Conservation (phyloP, 1,140 invertebrate species). For the Heterodera carotae region DNA sequence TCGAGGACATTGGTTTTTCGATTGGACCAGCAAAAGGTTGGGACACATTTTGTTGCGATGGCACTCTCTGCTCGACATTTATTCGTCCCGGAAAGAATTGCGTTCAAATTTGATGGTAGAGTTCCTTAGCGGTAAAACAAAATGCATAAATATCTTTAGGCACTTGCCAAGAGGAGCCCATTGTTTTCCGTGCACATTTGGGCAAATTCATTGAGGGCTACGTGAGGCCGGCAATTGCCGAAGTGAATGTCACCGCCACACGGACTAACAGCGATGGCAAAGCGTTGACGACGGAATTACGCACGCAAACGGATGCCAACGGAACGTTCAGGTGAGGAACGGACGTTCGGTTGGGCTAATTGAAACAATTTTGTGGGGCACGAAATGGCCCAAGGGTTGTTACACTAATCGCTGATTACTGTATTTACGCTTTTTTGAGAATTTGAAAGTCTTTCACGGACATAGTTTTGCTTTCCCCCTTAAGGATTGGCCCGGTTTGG, state of each 20-base stretch:
- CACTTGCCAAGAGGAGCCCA: neutral
- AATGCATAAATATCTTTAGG: no score
- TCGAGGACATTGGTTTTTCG: slow-evolving; percentile 67
- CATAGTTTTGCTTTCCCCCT: slow-evolving; percentile 10
- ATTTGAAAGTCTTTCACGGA: neutral
- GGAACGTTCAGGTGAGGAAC: slow-evolving; percentile 26
- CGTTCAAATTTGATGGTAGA: slow-evolving; percentile 71
- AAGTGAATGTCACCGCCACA: slow-evolving; percentile 29
- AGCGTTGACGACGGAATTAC: neutral
- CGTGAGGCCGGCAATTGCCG: slow-evolving; percentile 16
- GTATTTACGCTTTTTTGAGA: slow-evolving; percentile 67
- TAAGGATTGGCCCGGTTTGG: slow-evolving; percentile 68
- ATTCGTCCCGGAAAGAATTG: slow-evolving; percentile 73
- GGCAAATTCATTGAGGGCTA: slow-evolving; percentile 30
- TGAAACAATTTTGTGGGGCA: neutral
- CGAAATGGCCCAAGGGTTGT: no score
- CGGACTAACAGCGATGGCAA: neutral
- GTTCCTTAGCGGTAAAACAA: no score
- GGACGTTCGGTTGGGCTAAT: neutral
- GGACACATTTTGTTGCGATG: slow-evolving; percentile 67
- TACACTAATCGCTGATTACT: no score
- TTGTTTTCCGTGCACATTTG: slow-evolving; percentile 72
- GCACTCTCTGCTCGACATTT: slow-evolving; percentile 71
- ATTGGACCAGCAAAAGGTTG: slow-evolving; percentile 36
- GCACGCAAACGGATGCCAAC: slow-evolving; percentile 10